phyloP scores from a whole-genome alignment of 2,797 vertebrate genomes.

The Pipistrellus kuhlii region DNA sequence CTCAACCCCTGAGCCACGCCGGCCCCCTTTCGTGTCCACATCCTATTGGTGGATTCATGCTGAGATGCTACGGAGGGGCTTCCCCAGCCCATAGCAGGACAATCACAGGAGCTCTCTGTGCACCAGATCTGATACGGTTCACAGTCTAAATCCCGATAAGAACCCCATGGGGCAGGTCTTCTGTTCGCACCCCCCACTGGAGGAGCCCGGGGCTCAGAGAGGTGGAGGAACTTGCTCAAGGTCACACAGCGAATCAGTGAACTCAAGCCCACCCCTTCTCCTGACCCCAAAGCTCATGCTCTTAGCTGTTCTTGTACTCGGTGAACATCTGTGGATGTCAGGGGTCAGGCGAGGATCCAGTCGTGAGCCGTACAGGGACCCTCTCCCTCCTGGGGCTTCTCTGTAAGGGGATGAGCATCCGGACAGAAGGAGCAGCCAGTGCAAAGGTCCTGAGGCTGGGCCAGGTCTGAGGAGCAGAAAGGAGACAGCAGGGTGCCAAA shows the following conservation, averaged over 20 bases:
- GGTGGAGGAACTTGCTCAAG: neutral
- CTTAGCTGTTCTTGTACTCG: neutral
- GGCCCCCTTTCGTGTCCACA: neutral
- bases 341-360: neutral
- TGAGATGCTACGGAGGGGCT: neutral
- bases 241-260: neutral
- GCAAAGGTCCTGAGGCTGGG: neutral
- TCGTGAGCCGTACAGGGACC: neutral
- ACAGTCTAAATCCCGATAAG: neutral
- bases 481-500: neutral
- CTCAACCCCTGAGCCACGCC: neutral
- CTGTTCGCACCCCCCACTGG: neutral
- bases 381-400: neutral
- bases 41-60: neutral
- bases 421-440: neutral
- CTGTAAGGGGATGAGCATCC: neutral
- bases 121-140: neutral
- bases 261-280: neutral
- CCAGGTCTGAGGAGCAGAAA: neutral
- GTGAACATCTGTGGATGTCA: neutral
- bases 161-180: neutral
- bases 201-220: neutral
- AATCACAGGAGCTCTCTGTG: neutral
- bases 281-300: neutral
- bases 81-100: neutral